Evolutionary conservation across 2,888 invertebrate genomes (phyloP).

Genomic region (Caenorhabditis sp.): DNA sequence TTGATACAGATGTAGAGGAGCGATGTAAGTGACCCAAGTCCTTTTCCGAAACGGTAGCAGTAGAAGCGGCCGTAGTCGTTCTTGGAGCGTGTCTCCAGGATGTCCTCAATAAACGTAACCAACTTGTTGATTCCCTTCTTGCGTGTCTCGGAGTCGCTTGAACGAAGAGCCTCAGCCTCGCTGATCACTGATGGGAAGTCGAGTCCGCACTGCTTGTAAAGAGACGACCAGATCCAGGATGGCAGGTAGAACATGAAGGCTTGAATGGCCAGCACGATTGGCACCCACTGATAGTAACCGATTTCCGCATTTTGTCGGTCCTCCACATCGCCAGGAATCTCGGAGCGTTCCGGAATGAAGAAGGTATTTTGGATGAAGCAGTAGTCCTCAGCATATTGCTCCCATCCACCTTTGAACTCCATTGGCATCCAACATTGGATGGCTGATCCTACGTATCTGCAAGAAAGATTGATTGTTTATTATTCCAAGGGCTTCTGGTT

Average conservation of each 20-base stretch:
- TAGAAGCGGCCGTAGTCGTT: conserved; percentile 67
- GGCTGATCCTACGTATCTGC: conserved; percentile 80
- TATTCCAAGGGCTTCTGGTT: conserved; percentile 7
- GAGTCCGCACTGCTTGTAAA: conserved; percentile 80
- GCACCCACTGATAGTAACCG: conserved; percentile 83
- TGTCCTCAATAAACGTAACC: conserved; percentile 79
- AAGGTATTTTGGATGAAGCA: conserved; percentile 83
- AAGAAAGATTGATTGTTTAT: conserved; percentile 47
- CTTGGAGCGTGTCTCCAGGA: conserved; percentile 59
- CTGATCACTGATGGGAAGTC: conserved; percentile 73
- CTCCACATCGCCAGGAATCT: conserved; percentile 78
- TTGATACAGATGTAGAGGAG: conserved; percentile 80
- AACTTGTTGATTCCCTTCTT: conserved; percentile 74
- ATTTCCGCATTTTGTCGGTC: conserved; percentile 80
- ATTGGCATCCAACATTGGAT: conserved; percentile 79
- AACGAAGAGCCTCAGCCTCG: conserved; percentile 77
- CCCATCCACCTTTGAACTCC: conserved; percentile 81
- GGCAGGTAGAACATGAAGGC: conserved; percentile 83
- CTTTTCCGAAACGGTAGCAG: conserved; percentile 65
- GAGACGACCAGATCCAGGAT: conserved; percentile 81
- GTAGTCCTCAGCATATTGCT: conserved; percentile 83
- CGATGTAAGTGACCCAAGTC: conserved; percentile 65
- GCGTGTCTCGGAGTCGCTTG: conserved; percentile 66
- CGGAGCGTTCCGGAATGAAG: conserved; percentile 80
- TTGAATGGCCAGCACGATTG: conserved; percentile 81